Conservation (phyloP, 2,113 vertebrate genomes). For the Lamprologus ornatipinnis region DNA sequence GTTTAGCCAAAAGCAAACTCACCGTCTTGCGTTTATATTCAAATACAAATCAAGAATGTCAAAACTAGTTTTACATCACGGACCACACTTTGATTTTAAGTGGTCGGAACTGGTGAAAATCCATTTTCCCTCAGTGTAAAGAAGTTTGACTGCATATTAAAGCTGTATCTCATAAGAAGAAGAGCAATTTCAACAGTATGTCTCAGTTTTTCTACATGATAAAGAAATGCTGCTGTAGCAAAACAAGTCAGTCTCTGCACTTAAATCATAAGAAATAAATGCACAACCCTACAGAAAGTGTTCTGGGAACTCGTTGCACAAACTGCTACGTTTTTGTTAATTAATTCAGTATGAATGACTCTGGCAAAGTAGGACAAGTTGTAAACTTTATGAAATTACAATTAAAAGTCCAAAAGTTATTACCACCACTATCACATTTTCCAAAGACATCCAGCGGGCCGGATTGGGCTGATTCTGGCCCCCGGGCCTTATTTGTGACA, state of each 20-base stretch:
- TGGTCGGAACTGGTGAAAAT: not conserved
- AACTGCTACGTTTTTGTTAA: not conserved
- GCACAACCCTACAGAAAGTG: not conserved
- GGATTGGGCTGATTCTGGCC: not conserved
- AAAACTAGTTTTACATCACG: not conserved
- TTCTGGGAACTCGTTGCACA: not conserved
- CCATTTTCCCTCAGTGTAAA: not conserved
- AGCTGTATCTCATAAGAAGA: not conserved
- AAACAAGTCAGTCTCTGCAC: not conserved
- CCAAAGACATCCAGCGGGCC: not conserved
- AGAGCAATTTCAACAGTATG: not conserved
- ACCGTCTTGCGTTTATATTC: not conserved
- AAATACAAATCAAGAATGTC: not conserved
- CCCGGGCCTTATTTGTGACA: not conserved
- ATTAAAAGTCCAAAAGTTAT: not conserved
- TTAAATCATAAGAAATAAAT: not conserved
- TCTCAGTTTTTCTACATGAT: not conserved
- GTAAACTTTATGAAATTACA: not conserved
- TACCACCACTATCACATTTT: not conserved
- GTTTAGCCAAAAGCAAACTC: not conserved
- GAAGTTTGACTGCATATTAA: not conserved
- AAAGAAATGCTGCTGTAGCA: not conserved
- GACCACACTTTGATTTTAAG: not conserved
- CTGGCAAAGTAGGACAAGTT: not conserved
- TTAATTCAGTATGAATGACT: not conserved